Evolutionary conservation across 2,113 vertebrate species (phyloP).

Genomic region (Tretioscincus oriximinensis): DNA sequence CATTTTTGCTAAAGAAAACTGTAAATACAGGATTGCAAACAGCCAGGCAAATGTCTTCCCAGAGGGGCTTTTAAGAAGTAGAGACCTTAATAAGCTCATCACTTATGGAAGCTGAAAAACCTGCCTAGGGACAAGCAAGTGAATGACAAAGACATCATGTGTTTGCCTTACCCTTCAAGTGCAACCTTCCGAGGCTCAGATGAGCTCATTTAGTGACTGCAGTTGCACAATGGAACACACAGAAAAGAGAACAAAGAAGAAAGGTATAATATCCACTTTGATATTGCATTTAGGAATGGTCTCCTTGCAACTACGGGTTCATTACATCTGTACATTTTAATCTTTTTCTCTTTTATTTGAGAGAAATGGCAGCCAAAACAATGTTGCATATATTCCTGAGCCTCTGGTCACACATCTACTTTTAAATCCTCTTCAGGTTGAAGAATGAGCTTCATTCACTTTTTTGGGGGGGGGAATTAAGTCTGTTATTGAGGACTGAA

Average conservation of each 20-base stretch:
- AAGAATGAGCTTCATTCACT: no score
- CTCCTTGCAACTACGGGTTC: conserved; percentile 15
- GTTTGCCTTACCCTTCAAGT: conserved; percentile 28
- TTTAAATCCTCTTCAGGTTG: no score
- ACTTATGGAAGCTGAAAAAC: conserved; percentile 58
- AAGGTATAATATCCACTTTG: conserved; percentile 25
- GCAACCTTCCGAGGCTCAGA: conserved; percentile 24
- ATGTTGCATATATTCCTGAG: not conserved
- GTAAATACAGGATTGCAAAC: conserved; percentile 56
- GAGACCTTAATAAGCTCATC: conserved; percentile 64
- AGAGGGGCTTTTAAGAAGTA: conserved; percentile 60
- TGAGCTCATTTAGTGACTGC: conserved; percentile 24
- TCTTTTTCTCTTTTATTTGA: not conserved
- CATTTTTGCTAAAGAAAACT: conserved; percentile 35
- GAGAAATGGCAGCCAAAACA: not conserved
- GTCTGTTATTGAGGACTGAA: no score
- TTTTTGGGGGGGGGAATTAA: no score
- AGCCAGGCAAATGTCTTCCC: conserved; percentile 39
- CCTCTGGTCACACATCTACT: no score
- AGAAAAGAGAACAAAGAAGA: not conserved
- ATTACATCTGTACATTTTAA: not conserved
- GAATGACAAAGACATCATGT: conserved; percentile 41
- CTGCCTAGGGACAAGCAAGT: conserved; percentile 53
- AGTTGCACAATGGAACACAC: conserved; percentile 5
- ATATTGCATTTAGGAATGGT: conserved; percentile 19